Evolutionary conservation across 2,888 invertebrate genomes (phyloP).

Genomic region (Dyspetes luteomarginatus): DNA sequence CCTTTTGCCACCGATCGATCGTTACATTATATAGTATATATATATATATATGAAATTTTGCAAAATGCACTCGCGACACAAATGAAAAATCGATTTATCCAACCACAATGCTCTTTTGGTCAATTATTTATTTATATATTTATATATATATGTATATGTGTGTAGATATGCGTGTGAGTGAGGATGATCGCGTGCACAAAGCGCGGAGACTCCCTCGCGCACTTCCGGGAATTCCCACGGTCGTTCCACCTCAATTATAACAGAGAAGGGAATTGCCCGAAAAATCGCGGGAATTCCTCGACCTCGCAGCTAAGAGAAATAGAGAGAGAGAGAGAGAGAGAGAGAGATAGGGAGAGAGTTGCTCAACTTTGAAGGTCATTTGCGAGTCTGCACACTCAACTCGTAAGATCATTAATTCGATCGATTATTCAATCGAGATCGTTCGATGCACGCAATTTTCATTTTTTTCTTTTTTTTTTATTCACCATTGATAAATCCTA

Average conservation of each 20-base stretch:
- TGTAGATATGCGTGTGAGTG: neutral
- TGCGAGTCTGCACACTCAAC: constrained; percentile 20
- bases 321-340: neutral
- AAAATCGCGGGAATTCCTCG: constrained; percentile 54
- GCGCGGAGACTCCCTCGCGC: neutral
- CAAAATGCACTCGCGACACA: neutral
- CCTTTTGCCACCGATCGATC: neutral
- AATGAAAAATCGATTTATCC: neutral
- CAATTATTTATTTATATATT: no score
- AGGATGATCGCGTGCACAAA: constrained; percentile 37
- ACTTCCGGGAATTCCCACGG: constrained; percentile 61
- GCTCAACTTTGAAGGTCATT: constrained; percentile 37
- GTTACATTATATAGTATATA: neutral
- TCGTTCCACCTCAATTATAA: neutral
- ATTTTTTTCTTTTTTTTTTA: neutral
- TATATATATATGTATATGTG: no score
- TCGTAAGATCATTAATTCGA: constrained; percentile 13
- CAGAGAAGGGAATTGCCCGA: neutral
- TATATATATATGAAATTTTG: no score
- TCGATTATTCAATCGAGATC: no score
- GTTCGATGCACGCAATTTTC: constrained; percentile 36
- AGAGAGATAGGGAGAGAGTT: neutral
- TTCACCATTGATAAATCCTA: constrained; percentile 36
- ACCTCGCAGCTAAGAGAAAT: constrained; percentile 13
- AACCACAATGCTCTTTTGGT: neutral